A percentile compares a stretch with the other conserved stretches of the same genome.
Conservation (phyloP, 2,888 invertebrate genomes). For the Calameuta idolon region DNA sequence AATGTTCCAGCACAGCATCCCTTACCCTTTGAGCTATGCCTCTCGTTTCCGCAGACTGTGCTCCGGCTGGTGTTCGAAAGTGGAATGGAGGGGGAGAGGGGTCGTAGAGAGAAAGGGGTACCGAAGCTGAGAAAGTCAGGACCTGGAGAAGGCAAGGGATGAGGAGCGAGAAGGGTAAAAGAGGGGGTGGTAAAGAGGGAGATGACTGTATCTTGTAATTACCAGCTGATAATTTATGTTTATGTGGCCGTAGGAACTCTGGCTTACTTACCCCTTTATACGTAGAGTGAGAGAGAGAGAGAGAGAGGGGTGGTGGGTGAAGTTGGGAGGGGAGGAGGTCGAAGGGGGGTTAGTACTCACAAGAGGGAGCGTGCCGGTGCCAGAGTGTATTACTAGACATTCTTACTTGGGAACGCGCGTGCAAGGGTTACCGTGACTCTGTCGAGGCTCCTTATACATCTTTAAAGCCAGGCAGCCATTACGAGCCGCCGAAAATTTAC, state of each 20-base stretch:
- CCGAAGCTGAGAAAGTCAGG: conserved; percentile 28
- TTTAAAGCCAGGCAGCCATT: conserved; percentile 61
- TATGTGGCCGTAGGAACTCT: conserved; percentile 59
- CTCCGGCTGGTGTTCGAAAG: background rate
- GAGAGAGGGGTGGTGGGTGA: background rate
- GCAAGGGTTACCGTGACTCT: conserved; percentile 30
- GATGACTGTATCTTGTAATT: conserved; percentile 65
- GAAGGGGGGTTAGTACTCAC: conserved; percentile 26
- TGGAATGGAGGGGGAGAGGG: background rate
- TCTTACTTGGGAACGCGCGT: conserved; percentile 50
- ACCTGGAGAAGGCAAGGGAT: no score
- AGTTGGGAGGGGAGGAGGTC: background rate
- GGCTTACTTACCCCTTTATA: conserved; percentile 62
- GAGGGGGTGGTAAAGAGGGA: conserved; percentile 28
- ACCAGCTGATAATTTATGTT: conserved; percentile 68
- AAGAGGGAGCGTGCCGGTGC: conserved; percentile 38
- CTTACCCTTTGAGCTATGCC: background rate
- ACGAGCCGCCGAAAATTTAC: conserved; percentile 58
- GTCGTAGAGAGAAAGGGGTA: conserved; percentile 42
- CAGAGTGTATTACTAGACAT: conserved; percentile 64
- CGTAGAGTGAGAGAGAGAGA: conserved; percentile 29
- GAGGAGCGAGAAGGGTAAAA: conserved; percentile 19
- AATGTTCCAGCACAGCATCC: background rate
- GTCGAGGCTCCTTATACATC: conserved; percentile 53
- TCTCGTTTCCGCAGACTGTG: background rate